These are phyloP conservation scores for Cephus rjabovi DNA, from an alignment of 2,888 invertebrate genomes.

Conservation along the genomic window DNA sequence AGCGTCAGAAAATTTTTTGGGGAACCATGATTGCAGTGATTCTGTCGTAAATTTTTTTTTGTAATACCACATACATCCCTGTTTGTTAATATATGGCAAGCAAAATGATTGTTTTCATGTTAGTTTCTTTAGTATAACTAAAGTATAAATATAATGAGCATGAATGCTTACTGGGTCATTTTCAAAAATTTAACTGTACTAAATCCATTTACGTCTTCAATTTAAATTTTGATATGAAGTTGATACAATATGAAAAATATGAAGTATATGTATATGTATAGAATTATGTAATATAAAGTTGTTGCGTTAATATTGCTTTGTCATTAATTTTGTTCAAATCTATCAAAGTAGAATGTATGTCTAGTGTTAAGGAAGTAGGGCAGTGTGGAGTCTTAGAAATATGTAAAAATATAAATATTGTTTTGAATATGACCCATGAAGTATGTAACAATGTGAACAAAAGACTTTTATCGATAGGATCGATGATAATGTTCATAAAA, in stretches of 20 bases:
- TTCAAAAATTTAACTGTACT: neutral
- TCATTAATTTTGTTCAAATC: too few species aligned
- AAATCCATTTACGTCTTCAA: neutral
- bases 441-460: neutral
- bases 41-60: neutral
- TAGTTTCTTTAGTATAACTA: neutral
- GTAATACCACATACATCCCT: neutral
- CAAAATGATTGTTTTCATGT: neutral
- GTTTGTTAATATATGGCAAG: neutral
- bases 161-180: neutral
- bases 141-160: neutral
- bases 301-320: neutral
- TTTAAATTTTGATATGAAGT: neutral
- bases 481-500: neutral
- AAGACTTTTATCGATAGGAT: neutral
- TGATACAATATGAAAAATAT: neutral
- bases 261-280: neutral
- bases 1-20: constrained; percentile 25
- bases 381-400: neutral
- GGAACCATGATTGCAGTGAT: constrained; percentile 3
- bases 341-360: too few species aligned
- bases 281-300: neutral
- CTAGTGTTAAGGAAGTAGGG: neutral
- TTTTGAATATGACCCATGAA: neutral
- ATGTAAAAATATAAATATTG: neutral